Conservation (phyloP, 2,113 vertebrate species). For the Phalacrocorax pelagicus region DNA sequence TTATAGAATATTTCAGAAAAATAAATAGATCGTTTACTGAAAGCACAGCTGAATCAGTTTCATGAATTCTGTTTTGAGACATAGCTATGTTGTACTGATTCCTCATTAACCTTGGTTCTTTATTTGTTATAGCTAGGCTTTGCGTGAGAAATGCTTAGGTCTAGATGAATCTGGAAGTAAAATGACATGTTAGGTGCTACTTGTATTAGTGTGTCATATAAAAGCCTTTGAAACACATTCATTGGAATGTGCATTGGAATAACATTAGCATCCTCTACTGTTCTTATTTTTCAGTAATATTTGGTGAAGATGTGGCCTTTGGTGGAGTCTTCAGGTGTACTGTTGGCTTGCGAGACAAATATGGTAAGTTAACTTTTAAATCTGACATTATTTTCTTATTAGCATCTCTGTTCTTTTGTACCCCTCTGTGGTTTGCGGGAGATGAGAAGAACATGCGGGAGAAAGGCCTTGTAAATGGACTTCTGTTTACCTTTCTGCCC, state of each 20-base stretch:
- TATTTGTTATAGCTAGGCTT: background rate
- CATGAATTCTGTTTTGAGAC: background rate
- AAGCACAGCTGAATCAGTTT: background rate
- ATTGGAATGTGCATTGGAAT: background rate
- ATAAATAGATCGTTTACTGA: background rate
- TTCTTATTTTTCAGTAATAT: constrained; percentile 83
- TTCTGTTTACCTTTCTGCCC: background rate
- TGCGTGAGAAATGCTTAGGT: background rate
- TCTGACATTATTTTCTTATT: background rate
- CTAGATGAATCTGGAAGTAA: background rate
- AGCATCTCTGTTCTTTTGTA: background rate
- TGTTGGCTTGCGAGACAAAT: constrained; percentile 95
- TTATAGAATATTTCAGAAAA: background rate
- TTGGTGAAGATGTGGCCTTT: constrained; percentile 98
- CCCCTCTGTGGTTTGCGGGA: background rate
- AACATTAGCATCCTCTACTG: background rate
- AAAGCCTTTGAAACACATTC: background rate
- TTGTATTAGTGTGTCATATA: background rate
- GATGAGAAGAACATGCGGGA: background rate
- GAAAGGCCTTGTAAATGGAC: background rate
- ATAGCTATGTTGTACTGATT: background rate
- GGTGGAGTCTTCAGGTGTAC: constrained; percentile 99
- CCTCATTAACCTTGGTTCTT: background rate
- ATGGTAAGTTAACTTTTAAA: constrained; percentile 79
- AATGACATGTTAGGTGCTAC: background rate